Conservation (phyloP, 1,140 invertebrate species). For the Drosophila lacteicornis region DNA sequence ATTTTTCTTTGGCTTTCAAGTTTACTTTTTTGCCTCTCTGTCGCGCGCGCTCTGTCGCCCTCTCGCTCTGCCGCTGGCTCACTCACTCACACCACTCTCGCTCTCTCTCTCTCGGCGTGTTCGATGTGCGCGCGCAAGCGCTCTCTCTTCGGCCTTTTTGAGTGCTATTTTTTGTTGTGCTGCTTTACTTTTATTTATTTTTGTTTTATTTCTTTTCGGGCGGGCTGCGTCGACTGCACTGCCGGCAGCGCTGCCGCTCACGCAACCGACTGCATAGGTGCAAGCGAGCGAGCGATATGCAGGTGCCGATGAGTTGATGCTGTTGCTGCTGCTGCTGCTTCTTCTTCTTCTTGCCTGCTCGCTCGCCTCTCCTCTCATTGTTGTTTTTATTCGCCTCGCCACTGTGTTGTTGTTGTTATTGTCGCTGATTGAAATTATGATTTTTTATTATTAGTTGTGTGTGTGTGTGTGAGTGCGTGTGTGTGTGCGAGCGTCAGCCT, state of each 20-base stretch:
- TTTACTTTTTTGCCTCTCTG: conserved; percentile 47
- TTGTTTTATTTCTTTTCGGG: conserved; percentile 38
- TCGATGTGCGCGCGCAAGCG: conserved; percentile 44
- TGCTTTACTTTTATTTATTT: conserved; percentile 40
- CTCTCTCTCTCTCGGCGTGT: conserved; percentile 1
- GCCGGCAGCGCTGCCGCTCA: conserved; percentile 18
- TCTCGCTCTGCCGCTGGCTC: conserved; percentile 23
- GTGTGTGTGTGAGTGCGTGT: conserved; percentile 40
- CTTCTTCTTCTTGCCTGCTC: conserved; percentile 16
- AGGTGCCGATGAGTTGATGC: conserved; percentile 61
- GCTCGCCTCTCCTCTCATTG: conserved; percentile 13
- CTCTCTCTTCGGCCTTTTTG: conserved; percentile 51
- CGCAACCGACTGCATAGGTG: conserved; percentile 57
- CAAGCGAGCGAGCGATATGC: conserved; percentile 75
- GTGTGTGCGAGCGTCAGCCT: conserved; percentile 56
- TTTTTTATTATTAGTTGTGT: conserved; percentile 82
- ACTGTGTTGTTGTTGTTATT: conserved; percentile 53
- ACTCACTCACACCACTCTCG: conserved; percentile 41
- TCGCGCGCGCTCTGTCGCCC: conserved; percentile 22
- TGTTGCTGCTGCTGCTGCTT: conserved; percentile 19
- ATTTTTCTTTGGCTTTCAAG: conserved; percentile 79
- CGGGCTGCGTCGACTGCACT: conserved; percentile 31
- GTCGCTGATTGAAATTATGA: conserved; percentile 82
- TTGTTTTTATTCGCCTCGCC: conserved; percentile 26
- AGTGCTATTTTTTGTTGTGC: conserved; percentile 50